Conservation (phyloP, 2,888 invertebrate genomes). For the Epirrita christyi region DNA sequence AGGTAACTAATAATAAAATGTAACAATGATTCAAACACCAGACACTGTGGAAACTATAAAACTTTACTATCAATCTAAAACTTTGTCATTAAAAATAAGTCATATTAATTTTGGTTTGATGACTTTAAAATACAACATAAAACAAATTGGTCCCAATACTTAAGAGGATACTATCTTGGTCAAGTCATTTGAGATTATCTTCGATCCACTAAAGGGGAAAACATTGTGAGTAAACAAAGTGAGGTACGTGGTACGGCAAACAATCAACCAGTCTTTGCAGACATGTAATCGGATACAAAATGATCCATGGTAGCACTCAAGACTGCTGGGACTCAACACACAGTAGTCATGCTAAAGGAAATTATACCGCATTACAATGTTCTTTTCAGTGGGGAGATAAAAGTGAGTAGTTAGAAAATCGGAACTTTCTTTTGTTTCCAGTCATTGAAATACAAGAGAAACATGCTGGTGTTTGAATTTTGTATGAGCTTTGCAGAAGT, state of each 20-base stretch:
- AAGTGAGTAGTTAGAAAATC: slow-evolving; percentile 45
- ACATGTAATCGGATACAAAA: slow-evolving; percentile 76
- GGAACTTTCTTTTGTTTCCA: slow-evolving; percentile 38
- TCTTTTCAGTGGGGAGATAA: slow-evolving; percentile 51
- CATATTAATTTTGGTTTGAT: slow-evolving; percentile 13
- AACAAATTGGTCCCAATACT: slow-evolving; percentile 12
- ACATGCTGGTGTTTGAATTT: slow-evolving; percentile 43
- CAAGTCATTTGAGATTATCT: slow-evolving; percentile 62
- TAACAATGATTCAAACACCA: slow-evolving; percentile 56
- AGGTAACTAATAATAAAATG: slow-evolving; percentile 52
- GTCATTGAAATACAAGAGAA: slow-evolving; percentile 42
- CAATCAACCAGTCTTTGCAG: slow-evolving; percentile 63
- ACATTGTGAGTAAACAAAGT: slow-evolving; percentile 68
- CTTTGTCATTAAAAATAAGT: slow-evolving; percentile 12
- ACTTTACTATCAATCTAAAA: slow-evolving; percentile 30
- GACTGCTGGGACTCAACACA: slow-evolving; percentile 53
- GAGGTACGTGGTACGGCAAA: slow-evolving; percentile 61
- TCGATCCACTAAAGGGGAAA: slow-evolving; percentile 58
- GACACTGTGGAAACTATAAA: slow-evolving; percentile 27
- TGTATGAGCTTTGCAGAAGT: slow-evolving; percentile 40
- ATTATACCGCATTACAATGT: slow-evolving; percentile 62
- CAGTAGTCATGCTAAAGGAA: slow-evolving; percentile 59
- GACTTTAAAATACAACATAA: slow-evolving; percentile 10
- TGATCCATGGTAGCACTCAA: slow-evolving; percentile 59
- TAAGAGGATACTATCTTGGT: slow-evolving; percentile 40